A percentile compares a stretch with the other conserved stretches of the same genome.
phyloP scores from a whole-genome alignment of 2,113 vertebrate genomes.

The Microcebus lehilahytsara region DNA sequence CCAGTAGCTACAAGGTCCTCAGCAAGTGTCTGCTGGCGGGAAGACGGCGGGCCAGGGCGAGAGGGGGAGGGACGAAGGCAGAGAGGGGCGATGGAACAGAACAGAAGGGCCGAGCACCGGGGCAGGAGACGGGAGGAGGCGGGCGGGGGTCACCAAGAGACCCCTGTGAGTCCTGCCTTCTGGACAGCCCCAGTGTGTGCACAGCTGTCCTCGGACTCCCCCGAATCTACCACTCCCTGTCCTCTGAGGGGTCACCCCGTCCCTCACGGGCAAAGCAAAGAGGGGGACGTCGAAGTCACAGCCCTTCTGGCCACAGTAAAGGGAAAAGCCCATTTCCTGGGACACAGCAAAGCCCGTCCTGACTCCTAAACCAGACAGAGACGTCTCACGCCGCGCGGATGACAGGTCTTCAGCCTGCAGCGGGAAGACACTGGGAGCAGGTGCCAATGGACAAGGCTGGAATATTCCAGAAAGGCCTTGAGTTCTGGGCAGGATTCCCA shows the following conservation, averaged over 20 bases:
- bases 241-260: not conserved
- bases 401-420: rapidly evolving
- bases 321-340: not conserved
- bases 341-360: not conserved
- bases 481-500: not conserved
- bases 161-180: not conserved
- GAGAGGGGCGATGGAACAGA: not conserved
- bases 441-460: not conserved
- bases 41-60: rapidly evolving
- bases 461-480: not conserved
- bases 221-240: not conserved
- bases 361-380: not conserved
- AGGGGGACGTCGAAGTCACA: not conserved
- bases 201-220: not conserved
- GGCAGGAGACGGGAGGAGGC: not conserved
- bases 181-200: not conserved
- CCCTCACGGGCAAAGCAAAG: not conserved
- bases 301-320: not conserved
- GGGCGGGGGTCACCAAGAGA: not conserved
- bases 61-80: not conserved
- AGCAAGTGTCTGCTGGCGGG: not conserved
- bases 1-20: no score
- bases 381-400: not conserved
- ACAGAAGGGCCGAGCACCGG: no score
- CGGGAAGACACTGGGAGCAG: not conserved